A percentile compares a stretch with the other conserved stretches of the same genome.
phyloP scores from a whole-genome alignment of 2,113 vertebrate species.

The Neolamprologus variostigma region DNA sequence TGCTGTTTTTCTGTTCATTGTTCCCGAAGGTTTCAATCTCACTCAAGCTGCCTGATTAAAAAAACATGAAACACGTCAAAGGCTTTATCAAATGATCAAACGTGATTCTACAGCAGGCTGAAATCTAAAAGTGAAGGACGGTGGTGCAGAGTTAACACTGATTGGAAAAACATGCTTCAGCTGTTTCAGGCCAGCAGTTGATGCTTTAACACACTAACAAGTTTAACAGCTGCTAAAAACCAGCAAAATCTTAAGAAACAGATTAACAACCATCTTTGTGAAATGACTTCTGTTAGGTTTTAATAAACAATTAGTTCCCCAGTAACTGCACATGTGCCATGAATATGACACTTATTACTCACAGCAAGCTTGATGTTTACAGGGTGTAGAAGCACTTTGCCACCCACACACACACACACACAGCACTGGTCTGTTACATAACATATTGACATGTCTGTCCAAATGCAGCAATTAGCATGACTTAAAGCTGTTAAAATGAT shows the following conservation, averaged over 20 bases:
- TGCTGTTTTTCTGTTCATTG: not conserved
- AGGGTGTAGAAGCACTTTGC: fast-evolving
- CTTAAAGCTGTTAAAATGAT: not conserved
- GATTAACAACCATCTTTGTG: not conserved
- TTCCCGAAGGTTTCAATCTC: not conserved
- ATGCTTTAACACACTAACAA: not conserved
- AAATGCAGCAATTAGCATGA: not conserved
- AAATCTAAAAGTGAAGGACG: not conserved
- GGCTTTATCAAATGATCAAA: not conserved
- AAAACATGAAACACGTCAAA: fast-evolving
- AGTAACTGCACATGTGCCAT: not conserved
- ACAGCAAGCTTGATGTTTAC: not conserved
- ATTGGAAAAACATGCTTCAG: not conserved
- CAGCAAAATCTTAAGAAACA: not conserved
- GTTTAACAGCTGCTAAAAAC: not conserved
- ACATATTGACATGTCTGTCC: not conserved
- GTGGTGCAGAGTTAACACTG: not conserved
- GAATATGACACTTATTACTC: not conserved
- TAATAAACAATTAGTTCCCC: not conserved
- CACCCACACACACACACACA: not conserved
- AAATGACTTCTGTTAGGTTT: not conserved
- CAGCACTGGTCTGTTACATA: not conserved
- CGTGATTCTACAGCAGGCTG: not conserved
- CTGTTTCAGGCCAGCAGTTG: not conserved
- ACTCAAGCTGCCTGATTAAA: not conserved